Conservation (phyloP, 2,113 vertebrate species). For the Charadrius vociferus region DNA sequence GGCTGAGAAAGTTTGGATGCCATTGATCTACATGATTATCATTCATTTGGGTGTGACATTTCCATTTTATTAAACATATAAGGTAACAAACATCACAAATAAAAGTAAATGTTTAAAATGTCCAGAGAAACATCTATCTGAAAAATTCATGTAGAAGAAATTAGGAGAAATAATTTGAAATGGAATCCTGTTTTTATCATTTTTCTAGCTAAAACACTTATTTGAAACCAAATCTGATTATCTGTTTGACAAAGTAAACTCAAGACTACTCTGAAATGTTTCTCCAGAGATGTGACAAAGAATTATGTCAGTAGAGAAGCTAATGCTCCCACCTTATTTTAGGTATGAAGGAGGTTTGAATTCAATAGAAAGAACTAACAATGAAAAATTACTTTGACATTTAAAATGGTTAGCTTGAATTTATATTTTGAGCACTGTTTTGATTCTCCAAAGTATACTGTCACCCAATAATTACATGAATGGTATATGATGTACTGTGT, state of each 20-base stretch:
- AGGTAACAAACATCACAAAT: background rate
- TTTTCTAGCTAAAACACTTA: background rate
- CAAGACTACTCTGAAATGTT: background rate
- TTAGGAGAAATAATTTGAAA: background rate
- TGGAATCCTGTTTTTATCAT: fast-evolving
- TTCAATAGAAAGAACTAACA: background rate
- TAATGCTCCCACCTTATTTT: background rate
- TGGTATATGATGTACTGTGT: background rate
- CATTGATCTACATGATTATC: background rate
- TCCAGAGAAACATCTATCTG: background rate
- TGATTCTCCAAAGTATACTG: background rate
- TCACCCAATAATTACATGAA: background rate
- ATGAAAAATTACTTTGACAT: background rate
- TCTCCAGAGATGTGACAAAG: background rate
- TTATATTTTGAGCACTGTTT: background rate
- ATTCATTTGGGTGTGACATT: background rate
- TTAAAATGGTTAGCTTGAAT: background rate
- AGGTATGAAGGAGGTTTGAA: background rate
- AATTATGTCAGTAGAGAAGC: background rate
- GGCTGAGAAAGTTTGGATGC: background rate
- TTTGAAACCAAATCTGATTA: background rate
- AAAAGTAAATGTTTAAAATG: background rate
- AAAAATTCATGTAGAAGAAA: background rate
- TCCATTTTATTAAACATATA: background rate
- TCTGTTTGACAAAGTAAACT: background rate